Percentiles rank a stretch among this genome's conserved stretches.
Conservation (phyloP, 2,888 invertebrate species). For the Drosophila borborema region DNA sequence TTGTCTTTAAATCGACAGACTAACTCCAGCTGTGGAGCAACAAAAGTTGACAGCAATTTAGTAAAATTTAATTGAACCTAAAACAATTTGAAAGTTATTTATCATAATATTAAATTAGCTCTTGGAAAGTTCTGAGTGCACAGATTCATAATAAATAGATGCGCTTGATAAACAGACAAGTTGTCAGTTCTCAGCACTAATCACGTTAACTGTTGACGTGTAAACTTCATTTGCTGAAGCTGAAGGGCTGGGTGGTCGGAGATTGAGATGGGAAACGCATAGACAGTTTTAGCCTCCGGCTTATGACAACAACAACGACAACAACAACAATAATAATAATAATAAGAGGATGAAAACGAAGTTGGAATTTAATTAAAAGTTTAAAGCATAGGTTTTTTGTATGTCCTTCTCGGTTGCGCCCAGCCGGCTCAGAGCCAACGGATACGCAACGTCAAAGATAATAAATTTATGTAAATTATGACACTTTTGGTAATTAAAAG, state of each 20-base stretch:
- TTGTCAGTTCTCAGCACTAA: conserved; percentile 19
- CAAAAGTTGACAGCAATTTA: not conserved
- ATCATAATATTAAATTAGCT: not conserved
- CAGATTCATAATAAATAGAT: conserved; percentile 13
- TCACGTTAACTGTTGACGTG: conserved; percentile 39
- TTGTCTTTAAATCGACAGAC: not conserved
- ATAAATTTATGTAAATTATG: conserved; percentile 76
- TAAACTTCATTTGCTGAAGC: conserved; percentile 33
- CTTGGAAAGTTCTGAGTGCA: not conserved
- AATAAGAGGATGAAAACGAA: conserved; percentile 34
- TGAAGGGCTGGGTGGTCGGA: not conserved
- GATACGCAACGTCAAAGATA: conserved; percentile 36
- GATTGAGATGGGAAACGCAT: conserved; percentile 7
- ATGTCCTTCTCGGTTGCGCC: not conserved
- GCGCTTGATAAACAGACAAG: conserved; percentile 4
- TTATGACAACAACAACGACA: conserved; percentile 16
- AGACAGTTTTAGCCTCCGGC: conserved; percentile 36
- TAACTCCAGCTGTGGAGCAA: not conserved
- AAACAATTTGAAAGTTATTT: conserved; percentile 4
- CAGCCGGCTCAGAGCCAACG: not conserved
- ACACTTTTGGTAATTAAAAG: conserved; percentile 64
- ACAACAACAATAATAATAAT: not conserved
- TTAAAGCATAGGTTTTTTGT: conserved; percentile 56
- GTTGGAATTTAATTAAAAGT: conserved; percentile 77
- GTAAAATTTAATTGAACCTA: not conserved